Conservation (phyloP, 2,888 invertebrate genomes). For the Girardia tigrina region DNA sequence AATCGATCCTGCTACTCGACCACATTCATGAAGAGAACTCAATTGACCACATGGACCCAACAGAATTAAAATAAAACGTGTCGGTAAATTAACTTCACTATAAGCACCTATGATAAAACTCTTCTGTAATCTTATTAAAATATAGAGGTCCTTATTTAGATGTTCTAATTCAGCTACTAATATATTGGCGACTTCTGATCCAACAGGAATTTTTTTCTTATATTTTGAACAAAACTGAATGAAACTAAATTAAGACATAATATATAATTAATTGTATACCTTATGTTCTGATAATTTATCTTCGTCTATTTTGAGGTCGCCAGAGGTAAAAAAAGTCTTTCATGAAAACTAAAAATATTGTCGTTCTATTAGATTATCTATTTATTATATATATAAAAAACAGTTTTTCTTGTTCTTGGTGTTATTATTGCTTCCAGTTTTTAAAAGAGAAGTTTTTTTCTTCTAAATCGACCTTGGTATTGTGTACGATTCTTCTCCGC, state of each 20-base stretch:
- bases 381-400: too few relatives aligned
- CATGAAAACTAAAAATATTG: too few relatives aligned
- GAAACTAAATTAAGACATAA: background rate
- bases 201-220: constrained; percentile 61
- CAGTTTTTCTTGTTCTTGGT: too few relatives aligned
- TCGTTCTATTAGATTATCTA: too few relatives aligned
- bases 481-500: too few relatives aligned
- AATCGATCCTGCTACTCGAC: constrained; percentile 76
- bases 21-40: constrained; percentile 19
- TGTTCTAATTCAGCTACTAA: constrained; percentile 91
- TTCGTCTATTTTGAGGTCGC: too few relatives aligned
- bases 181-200: constrained; percentile 91
- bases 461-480: too few relatives aligned
- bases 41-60: background rate
- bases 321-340: too few relatives aligned
- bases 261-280: background rate
- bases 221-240: background rate
- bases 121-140: constrained; percentile 74
- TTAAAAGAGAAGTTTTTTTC: too few relatives aligned
- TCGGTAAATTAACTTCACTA: constrained; percentile 76
- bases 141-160: constrained; percentile 75
- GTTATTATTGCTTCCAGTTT: too few relatives aligned
- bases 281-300: background rate
- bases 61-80: constrained; percentile 61
- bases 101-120: constrained; percentile 79